Conservation (phyloP, 2,888 invertebrate genomes). For the Eurytoma californica region DNA sequence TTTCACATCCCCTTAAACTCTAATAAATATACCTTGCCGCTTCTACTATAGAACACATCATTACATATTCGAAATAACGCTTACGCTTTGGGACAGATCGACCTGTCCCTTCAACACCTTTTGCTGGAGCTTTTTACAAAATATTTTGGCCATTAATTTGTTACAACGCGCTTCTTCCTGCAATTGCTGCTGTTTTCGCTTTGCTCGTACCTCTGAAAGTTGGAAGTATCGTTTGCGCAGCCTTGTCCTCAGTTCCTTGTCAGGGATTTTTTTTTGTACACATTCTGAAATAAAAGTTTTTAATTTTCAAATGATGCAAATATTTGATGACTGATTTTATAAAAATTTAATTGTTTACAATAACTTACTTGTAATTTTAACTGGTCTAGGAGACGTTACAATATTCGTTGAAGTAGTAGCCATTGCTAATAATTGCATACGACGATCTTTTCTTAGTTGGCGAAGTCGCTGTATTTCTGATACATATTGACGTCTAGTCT, state of each 20-base stretch:
- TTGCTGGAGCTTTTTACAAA: constrained; percentile 85
- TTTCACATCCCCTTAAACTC: constrained; percentile 20
- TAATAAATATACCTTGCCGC: constrained; percentile 30
- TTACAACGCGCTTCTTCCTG: constrained; percentile 81
- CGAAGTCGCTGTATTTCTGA: constrained; percentile 75
- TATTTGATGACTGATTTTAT: background rate
- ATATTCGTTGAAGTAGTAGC: constrained; percentile 66
- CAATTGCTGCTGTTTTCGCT: constrained; percentile 76
- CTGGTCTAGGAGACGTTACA: constrained; percentile 62
- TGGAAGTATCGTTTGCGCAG: constrained; percentile 81
- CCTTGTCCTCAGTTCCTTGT: constrained; percentile 79
- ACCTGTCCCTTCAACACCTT: constrained; percentile 81
- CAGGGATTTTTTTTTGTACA: constrained; percentile 74
- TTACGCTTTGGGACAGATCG: constrained; percentile 80
- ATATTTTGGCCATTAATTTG: constrained; percentile 84
- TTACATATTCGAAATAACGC: constrained; percentile 76
- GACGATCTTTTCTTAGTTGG: constrained; percentile 74
- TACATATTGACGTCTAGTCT: constrained; percentile 76
- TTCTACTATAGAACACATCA: constrained; percentile 34
- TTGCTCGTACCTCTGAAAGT: constrained; percentile 84
- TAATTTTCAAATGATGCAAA: background rate
- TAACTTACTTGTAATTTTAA: constrained; percentile 63
- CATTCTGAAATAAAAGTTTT: constrained; percentile 59
- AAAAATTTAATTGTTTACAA: background rate
- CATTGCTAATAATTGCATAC: constrained; percentile 74